Percentiles rank a stretch among this genome's conserved stretches.
Conservation (phyloP, 2,113 vertebrate genomes). For the Cynoglossus semilaevis region DNA sequence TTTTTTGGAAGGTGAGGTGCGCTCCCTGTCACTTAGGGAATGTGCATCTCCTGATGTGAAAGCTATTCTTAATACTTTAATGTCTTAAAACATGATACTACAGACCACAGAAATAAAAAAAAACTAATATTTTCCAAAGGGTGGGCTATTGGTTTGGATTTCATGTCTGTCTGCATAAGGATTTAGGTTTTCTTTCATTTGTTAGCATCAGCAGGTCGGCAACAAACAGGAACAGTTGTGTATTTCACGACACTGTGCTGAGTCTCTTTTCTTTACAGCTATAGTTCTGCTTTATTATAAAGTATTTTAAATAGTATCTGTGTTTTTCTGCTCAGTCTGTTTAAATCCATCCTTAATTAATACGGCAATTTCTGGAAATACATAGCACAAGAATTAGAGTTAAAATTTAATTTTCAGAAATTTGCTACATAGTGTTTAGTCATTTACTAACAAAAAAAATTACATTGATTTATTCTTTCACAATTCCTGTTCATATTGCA, state of each 20-base stretch:
- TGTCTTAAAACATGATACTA: constrained; percentile 8
- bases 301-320: not conserved
- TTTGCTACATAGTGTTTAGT: too few species aligned
- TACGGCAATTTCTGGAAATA: too few species aligned
- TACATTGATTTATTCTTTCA: too few species aligned
- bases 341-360: too few species aligned
- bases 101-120: constrained; percentile 3
- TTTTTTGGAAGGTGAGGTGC: constrained; percentile 45
- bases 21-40: constrained; percentile 37
- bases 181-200: too few species aligned
- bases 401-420: too few species aligned
- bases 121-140: constrained; percentile 14
- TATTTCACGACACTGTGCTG: constrained; percentile 2
- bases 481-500: too few species aligned
- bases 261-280: constrained; percentile 32
- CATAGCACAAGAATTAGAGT: too few species aligned
- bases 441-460: too few species aligned
- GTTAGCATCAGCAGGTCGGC: too few species aligned
- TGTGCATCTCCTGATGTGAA: constrained; percentile 37
- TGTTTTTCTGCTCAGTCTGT: too few species aligned
- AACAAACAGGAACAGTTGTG: too few species aligned
- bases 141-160: constrained; percentile 12
- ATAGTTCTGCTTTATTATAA: constrained; percentile 13
- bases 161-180: constrained; percentile 6
- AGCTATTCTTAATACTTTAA: constrained; percentile 27